A percentile compares a stretch with the other conserved stretches of the same genome.
Evolutionary conservation across 2,888 invertebrate species (phyloP).

Genomic region (Temnothorax ravouxi): DNA sequence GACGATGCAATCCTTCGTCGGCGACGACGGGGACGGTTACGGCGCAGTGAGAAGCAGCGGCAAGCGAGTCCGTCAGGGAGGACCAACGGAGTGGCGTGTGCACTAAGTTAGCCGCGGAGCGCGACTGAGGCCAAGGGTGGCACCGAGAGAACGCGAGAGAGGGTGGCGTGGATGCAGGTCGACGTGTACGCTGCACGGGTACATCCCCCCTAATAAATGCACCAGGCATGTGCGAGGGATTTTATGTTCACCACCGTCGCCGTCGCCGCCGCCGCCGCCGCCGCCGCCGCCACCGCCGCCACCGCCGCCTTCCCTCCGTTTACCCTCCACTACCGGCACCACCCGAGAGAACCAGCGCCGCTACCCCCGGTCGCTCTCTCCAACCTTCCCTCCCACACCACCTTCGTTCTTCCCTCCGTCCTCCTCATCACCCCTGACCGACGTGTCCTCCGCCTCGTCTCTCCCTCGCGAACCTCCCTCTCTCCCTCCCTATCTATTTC

Average conservation of each 20-base stretch:
- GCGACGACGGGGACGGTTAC: constrained; percentile 29
- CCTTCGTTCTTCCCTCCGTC: constrained; percentile 54
- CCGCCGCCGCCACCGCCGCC: constrained; percentile 64
- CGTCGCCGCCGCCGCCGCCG: constrained; percentile 63
- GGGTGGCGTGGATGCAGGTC: constrained; percentile 81
- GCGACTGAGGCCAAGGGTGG: constrained; percentile 78
- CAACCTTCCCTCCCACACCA: constrained; percentile 41
- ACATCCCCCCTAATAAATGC: constrained; percentile 86
- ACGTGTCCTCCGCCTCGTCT: constrained; percentile 53
- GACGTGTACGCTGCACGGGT: constrained; percentile 84
- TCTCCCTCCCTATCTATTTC: constrained; percentile 3
- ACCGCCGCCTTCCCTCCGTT: constrained; percentile 68
- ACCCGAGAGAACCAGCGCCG: constrained; percentile 70
- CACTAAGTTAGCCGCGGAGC: constrained; percentile 76
- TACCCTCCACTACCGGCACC: constrained; percentile 55
- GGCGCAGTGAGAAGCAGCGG: constrained; percentile 44
- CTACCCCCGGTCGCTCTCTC: constrained; percentile 57
- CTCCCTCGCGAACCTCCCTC: constrained; percentile 58
- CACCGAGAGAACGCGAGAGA: constrained; percentile 74
- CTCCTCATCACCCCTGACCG: constrained; percentile 24
- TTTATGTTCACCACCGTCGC: constrained; percentile 83
- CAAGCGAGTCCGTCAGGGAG: constrained; percentile 59
- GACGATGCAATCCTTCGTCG: constrained; percentile 32
- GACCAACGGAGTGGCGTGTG: constrained; percentile 74
- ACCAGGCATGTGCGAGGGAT: constrained; percentile 86